These are phyloP conservation scores for Barnardius zonarius DNA, from an alignment of 2,113 vertebrate genomes.

Conservation along the genomic window DNA sequence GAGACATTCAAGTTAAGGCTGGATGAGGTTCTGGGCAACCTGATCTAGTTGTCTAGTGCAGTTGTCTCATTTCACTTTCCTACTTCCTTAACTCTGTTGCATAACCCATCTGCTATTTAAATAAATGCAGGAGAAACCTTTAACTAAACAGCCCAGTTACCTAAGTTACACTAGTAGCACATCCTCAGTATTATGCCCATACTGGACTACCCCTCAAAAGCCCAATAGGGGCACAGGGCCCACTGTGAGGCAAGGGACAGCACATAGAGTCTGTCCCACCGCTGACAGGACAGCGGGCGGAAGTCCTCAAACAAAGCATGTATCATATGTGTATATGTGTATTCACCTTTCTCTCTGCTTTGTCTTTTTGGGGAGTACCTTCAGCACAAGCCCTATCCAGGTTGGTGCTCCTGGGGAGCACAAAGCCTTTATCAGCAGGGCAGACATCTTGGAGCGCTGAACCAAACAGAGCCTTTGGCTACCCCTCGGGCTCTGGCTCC, in stretches of 20 bases:
- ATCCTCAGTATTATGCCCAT: accelerated
- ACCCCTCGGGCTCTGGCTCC: accelerated
- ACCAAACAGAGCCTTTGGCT: too few relatives aligned
- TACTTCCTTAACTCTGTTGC: neutral
- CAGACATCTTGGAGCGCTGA: accelerated
- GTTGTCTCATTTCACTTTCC: neutral
- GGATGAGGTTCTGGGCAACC: neutral
- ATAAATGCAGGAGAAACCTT: neutral
- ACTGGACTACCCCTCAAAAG: neutral
- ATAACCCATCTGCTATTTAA: neutral
- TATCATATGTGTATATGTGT: accelerated
- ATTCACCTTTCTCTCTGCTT: neutral
- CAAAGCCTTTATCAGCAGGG: neutral
- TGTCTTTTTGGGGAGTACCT: too few relatives aligned
- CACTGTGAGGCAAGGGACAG: accelerated
- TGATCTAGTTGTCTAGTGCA: neutral
- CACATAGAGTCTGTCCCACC: accelerated
- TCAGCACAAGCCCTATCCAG: neutral
- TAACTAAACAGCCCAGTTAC: neutral
- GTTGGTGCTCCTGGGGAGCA: neutral
- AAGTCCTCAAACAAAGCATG: neutral
- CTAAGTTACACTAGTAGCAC: accelerated
- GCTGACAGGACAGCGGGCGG: neutral
- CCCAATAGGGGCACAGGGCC: accelerated
- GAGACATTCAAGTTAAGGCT: neutral